Conservation (phyloP, 2,888 invertebrate species). For the Hypena proboscidalis region DNA sequence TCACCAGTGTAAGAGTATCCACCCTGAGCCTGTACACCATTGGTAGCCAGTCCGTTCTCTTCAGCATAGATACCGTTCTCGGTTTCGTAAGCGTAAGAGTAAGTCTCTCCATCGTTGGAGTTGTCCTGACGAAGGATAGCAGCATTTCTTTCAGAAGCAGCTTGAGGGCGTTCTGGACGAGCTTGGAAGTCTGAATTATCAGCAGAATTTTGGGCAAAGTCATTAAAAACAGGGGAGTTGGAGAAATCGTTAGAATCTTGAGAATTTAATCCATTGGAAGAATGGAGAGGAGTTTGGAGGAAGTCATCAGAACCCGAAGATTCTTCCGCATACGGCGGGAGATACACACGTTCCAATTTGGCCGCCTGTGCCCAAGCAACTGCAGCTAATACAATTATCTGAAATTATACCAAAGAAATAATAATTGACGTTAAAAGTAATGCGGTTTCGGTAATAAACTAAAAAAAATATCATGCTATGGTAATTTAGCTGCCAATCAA, state of each 20-base stretch:
- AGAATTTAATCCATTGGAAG: slow-evolving; percentile 15
- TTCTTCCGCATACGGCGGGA: slow-evolving; percentile 62
- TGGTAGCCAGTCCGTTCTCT: slow-evolving; percentile 71
- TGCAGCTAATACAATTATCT: slow-evolving; percentile 64
- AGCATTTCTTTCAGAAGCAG: slow-evolving; percentile 69
- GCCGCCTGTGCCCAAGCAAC: slow-evolving; percentile 59
- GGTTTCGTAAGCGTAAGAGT: slow-evolving; percentile 71
- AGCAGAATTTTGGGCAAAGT: too few species aligned
- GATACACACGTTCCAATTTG: slow-evolving; percentile 69
- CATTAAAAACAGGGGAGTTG: slow-evolving; percentile 11
- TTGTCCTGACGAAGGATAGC: slow-evolving; percentile 71
- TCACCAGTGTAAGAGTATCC: slow-evolving; percentile 76
- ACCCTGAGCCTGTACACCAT: slow-evolving; percentile 75
- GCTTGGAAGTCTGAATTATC: slow-evolving; percentile 29
- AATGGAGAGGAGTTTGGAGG: slow-evolving; percentile 40
- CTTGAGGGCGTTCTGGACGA: slow-evolving; percentile 64
- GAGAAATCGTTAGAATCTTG: slow-evolving; percentile 14
- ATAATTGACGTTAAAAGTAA: neutral
- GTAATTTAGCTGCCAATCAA: too few species aligned
- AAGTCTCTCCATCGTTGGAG: slow-evolving; percentile 70
- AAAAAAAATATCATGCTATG: too few species aligned
- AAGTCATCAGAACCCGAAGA: slow-evolving; percentile 34
- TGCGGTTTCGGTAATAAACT: too few species aligned
- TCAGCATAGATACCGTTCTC: slow-evolving; percentile 76
- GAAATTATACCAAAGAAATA: slow-evolving; percentile 23